These are phyloP conservation scores for Semibalanus balanoides DNA, from an alignment of 1,140 invertebrate genomes.

Conservation along the genomic window DNA sequence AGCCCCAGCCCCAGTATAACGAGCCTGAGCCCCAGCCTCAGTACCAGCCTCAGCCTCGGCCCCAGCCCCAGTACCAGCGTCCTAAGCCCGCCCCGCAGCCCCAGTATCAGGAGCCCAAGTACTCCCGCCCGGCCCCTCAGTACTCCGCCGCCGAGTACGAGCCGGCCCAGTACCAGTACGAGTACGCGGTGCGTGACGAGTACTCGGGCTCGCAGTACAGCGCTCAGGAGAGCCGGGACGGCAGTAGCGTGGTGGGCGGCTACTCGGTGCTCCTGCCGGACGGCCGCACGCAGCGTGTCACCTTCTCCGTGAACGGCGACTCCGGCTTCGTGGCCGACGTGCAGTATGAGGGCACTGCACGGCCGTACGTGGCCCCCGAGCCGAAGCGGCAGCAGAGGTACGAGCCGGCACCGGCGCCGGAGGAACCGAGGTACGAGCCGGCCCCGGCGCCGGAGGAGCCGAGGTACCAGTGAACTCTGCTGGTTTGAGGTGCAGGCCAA, in stretches of 20 bases:
- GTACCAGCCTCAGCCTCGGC: not conserved
- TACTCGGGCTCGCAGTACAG: not conserved
- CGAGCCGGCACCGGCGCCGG: not conserved
- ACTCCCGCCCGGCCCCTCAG: not conserved
- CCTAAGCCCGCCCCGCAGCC: not conserved
- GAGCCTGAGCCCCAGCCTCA: not conserved
- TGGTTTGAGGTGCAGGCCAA: too few relatives aligned
- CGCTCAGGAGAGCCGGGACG: conserved; percentile 17
- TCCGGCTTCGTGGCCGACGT: conserved; percentile 22
- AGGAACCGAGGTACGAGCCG: not conserved
- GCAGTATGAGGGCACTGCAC: conserved; percentile 19
- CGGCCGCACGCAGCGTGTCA: conserved; percentile 20
- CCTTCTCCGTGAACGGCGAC: conserved; percentile 21
- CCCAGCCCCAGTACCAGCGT: not conserved
- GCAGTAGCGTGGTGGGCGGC: conserved; percentile 24
- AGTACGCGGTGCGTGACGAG: conserved; percentile 3
- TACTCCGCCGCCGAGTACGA: not conserved
- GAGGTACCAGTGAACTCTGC: too few relatives aligned
- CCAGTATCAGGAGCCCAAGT: not conserved
- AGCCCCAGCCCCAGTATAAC: not conserved
- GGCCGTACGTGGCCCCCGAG: not conserved
- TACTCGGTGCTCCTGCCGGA: conserved; percentile 28
- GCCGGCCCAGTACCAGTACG: conserved; percentile 3
- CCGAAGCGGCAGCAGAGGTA: not conserved
- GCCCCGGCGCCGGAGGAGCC: too few relatives aligned